Percentiles rank a stretch among this genome's conserved stretches.
These are phyloP conservation scores for Saimiri boliviensis DNA, from an alignment of 2,113 vertebrate genomes.

Conservation along the genomic window DNA sequence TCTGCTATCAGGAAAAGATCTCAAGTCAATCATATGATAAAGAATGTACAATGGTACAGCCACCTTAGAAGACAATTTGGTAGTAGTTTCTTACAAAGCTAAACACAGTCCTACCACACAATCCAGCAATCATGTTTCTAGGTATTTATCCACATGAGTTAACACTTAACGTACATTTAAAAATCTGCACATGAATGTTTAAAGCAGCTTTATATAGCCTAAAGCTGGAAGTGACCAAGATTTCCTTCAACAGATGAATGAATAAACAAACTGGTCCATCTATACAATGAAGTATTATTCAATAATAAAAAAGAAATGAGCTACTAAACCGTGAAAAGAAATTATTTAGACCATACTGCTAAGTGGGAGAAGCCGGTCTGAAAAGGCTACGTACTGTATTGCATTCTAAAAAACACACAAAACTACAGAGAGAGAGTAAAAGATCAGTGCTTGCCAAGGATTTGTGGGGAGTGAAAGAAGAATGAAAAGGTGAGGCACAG, in stretches of 20 bases:
- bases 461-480: not conserved
- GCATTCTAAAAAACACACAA: slow-evolving; percentile 11
- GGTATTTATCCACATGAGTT: not conserved
- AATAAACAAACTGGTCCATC: not conserved
- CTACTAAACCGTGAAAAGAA: not conserved
- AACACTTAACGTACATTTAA: not conserved
- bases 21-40: not conserved
- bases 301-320: slow-evolving; percentile 14
- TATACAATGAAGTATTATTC: not conserved
- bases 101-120: not conserved
- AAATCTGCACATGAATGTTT: slow-evolving; percentile 36
- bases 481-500: not conserved
- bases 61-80: not conserved
- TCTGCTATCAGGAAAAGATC: not conserved
- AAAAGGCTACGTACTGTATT: not conserved
- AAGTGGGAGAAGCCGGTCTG: slow-evolving; percentile 2
- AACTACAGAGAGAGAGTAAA: not conserved
- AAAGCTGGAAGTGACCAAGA: not conserved
- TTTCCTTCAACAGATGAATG: not conserved
- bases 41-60: not conserved
- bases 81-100: not conserved
- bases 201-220: not conserved
- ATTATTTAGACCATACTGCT: not conserved
- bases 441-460: not conserved
- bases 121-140: not conserved